Base-by-base conservation (phyloP, 2,113 vertebrate genomes). In the Melanostigma gelatinosum region DNA sequence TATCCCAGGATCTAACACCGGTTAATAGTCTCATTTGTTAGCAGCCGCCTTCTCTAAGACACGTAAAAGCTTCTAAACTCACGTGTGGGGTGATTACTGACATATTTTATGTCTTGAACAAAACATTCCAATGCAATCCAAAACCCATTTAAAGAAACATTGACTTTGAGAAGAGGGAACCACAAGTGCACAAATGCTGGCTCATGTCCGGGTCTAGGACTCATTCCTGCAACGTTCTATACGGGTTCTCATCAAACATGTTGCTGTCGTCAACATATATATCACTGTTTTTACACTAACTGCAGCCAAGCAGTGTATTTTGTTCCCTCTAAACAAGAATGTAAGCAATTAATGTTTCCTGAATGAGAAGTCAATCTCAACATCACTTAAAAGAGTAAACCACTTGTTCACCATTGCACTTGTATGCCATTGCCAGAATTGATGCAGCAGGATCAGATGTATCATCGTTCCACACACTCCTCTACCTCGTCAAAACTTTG, bases 361-460 rank as follows among this genome's bases (percentile, higher is more conserved):
- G 54, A 57, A 57, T 57, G n/a, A 57, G 54, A 57, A 57, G 54
- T 57, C n/a, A 27, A 57, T 57, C 54, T 24, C 54, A 57, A 57
- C 54, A 27, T 57, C n/a, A 57, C 22, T 24, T n/a, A 12, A 11
- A 57, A 12, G n/a, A 57, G 24, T 24, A 16, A 24, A 27, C n/a
- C 54, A 55, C 54, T 11, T 55, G 10, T 55, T 55, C 10, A 12
- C 10, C 54, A 27, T 57, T 57, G 54, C 50, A n/a, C 50, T 57
- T 57, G 22, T 57, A 57, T 57, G 27, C 4, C 54, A 27, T 27
- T 57, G 24, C n/a, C n/a, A 57, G 5, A 57, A 54, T n/a, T 22
- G 4, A 54, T 52, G 50, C 24, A 57, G n/a, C 54, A 27, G 11
- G 13, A 24, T 24, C 54, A 4, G 54, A 24, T 24, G 4, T 5